Percentiles rank a stretch among this genome's conserved stretches.
phyloP scores from a whole-genome alignment of 2,797 vertebrate species.

The Dryobates pubescens region DNA sequence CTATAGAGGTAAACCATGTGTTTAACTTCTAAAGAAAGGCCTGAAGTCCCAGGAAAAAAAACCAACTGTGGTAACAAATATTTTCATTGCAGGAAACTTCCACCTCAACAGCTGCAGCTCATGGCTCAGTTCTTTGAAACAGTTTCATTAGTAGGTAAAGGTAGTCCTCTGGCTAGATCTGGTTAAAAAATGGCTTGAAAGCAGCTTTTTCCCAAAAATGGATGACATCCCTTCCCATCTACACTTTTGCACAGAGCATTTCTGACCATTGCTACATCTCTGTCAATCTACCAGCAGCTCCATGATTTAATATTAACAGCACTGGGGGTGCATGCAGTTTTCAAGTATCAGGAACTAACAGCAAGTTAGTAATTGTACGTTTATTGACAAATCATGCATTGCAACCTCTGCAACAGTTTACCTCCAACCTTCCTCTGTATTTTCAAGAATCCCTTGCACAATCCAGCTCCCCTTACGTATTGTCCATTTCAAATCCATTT shows the following conservation, averaged over 20 bases:
- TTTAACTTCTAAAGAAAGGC: background rate
- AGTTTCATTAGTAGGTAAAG: background rate
- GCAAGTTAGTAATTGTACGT: background rate
- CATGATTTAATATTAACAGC: background rate
- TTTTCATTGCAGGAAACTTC: background rate
- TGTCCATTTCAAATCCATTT: background rate
- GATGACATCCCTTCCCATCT: background rate
- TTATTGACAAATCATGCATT: background rate
- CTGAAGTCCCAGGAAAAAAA: background rate
- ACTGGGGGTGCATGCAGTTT: conserved; percentile 7
- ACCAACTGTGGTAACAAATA: background rate
- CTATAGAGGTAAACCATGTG: background rate
- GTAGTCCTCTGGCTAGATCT: conserved; percentile 3
- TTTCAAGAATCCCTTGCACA: conserved; percentile 1
- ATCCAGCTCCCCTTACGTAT: background rate
- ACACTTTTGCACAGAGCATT: background rate
- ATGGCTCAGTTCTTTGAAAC: background rate
- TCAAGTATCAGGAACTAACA: background rate
- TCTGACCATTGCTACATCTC: conserved; percentile 23
- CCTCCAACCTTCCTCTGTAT: background rate
- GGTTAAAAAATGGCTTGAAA: background rate
- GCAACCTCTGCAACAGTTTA: background rate
- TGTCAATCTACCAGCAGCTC: conserved; percentile 12
- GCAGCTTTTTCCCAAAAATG: background rate
- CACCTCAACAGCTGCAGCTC: background rate